These are phyloP conservation scores for Shinisaurus crocodilurus DNA, from an alignment of 2,113 vertebrate species.

Conservation along the genomic window DNA sequence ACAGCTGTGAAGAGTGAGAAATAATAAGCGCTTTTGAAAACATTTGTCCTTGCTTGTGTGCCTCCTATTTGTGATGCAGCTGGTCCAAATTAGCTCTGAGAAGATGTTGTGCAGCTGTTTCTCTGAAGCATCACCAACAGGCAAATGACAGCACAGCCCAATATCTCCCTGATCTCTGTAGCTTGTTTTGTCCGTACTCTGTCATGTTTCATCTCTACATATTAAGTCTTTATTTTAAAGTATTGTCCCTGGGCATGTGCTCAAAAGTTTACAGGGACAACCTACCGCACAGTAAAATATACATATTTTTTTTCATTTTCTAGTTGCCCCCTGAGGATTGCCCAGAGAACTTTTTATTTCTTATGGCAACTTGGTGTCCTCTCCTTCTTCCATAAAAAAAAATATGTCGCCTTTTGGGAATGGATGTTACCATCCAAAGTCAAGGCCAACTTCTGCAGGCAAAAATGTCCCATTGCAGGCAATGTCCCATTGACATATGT, in stretches of 20 bases:
- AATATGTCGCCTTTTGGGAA: slow-evolving; percentile 29
- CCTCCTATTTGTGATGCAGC: slow-evolving; percentile 66
- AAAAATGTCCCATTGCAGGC: too few relatives aligned
- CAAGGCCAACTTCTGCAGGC: slow-evolving; percentile 47
- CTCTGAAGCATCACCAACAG: slow-evolving; percentile 71
- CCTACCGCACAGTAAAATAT: slow-evolving; percentile 54
- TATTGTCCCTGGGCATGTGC: slow-evolving; percentile 58
- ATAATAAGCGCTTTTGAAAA: slow-evolving; percentile 60
- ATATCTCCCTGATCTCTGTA: slow-evolving; percentile 63
- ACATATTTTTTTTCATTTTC: slow-evolving; percentile 36
- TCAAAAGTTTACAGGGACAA: slow-evolving; percentile 64
- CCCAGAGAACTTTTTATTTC: slow-evolving; percentile 65
- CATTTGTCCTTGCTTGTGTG: slow-evolving; percentile 66
- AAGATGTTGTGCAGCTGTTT: slow-evolving; percentile 77
- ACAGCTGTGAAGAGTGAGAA: slow-evolving; percentile 67
- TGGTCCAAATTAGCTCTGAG: slow-evolving; percentile 71
- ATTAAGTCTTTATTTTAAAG: slow-evolving; percentile 62
- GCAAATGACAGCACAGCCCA: slow-evolving; percentile 64
- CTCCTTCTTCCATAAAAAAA: slow-evolving; percentile 36
- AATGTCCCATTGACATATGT: not conserved
- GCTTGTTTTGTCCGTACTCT: slow-evolving; percentile 67
- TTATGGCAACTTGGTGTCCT: not conserved
- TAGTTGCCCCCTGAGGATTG: slow-evolving; percentile 55
- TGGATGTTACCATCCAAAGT: slow-evolving; percentile 29
- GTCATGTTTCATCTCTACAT: slow-evolving; percentile 72